A percentile compares a stretch with the other conserved stretches of the same genome.
These are phyloP conservation scores for honey bee (Apis mellifera) DNA, from an alignment of 1,140 invertebrate genomes.

Conservation along the genomic window DNA sequence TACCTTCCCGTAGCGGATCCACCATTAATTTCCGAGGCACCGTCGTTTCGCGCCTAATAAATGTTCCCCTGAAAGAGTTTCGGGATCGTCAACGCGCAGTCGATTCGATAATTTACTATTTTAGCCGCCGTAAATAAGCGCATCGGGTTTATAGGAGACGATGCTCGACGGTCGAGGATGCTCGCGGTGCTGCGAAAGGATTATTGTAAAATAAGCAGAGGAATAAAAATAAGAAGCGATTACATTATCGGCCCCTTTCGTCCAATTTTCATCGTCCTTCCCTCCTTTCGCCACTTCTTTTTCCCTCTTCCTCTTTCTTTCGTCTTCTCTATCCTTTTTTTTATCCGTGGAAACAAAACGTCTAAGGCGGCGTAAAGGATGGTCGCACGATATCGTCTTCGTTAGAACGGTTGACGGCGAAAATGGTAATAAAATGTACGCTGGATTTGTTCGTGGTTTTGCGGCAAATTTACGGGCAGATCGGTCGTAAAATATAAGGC, in stretches of 20 bases:
- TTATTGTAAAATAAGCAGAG: constrained; percentile 31
- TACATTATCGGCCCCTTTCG: neutral
- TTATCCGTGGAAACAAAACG: constrained; percentile 3
- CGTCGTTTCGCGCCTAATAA: constrained; percentile 68
- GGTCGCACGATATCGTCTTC: constrained; percentile 22
- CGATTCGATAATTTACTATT: constrained; percentile 72
- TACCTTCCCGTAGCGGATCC: constrained; percentile 46
- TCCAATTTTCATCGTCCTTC: neutral
- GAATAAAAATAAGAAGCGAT: constrained; percentile 20
- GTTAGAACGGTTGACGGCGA: constrained; percentile 13
- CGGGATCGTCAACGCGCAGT: constrained; percentile 51
- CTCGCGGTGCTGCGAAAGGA: constrained; percentile 4
- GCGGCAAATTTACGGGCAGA: constrained; percentile 50
- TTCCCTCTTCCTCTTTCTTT: no score
- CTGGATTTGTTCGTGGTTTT: constrained; percentile 27
- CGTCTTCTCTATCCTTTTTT: neutral
- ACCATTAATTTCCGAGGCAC: constrained; percentile 65
- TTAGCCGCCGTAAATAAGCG: constrained; percentile 56
- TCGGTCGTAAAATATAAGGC: constrained; percentile 56
- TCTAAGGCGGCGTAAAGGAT: constrained; percentile 21
- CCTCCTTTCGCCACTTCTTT: neutral
- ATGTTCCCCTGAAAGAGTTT: constrained; percentile 55
- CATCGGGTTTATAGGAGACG: constrained; percentile 48
- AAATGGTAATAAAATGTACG: constrained; percentile 40
- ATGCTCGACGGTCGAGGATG: neutral